These are phyloP conservation scores for Lapara coniferarum DNA, from an alignment of 2,888 invertebrate genomes.

Conservation along the genomic window DNA sequence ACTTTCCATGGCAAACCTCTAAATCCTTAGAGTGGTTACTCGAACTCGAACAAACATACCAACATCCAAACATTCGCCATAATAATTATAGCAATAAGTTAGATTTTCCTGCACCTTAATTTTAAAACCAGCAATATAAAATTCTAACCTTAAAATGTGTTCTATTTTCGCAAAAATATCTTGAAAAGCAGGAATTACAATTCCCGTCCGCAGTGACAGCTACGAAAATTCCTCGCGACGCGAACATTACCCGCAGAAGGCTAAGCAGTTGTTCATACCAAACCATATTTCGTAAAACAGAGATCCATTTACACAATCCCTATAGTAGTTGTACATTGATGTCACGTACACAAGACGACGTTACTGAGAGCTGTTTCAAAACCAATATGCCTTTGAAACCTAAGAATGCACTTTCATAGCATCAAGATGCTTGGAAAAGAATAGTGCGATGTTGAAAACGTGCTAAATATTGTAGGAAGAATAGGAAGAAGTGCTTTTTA, in stretches of 20 bases:
- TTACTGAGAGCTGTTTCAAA: conserved; percentile 63
- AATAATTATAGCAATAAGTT: no score
- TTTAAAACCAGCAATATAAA: background rate
- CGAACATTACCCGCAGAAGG: background rate
- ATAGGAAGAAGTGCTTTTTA: no score
- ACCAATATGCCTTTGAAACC: conserved; percentile 64
- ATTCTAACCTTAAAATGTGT: background rate
- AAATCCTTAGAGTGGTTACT: no score
- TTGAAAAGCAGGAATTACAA: background rate
- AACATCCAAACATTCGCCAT: no score
- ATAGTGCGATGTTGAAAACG: background rate
- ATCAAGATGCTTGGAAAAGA: conserved; percentile 26
- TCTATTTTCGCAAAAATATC: background rate
- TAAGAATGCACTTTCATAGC: conserved; percentile 36
- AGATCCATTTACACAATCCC: conserved; percentile 63
- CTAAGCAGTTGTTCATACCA: conserved; percentile 3
- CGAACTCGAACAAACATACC: no score
- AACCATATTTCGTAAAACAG: conserved; percentile 4
- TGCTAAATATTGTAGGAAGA: no score
- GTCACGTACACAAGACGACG: conserved; percentile 67
- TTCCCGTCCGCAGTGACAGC: background rate
- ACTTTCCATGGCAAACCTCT: no score
- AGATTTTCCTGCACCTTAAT: no score
- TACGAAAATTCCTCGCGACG: conserved; percentile 9
- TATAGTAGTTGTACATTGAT: conserved; percentile 55